Percentiles rank a stretch among this genome's conserved stretches.
Evolutionary conservation across 2,888 invertebrate species (phyloP).

Genomic region (Hofmannophila pseudospretella): DNA sequence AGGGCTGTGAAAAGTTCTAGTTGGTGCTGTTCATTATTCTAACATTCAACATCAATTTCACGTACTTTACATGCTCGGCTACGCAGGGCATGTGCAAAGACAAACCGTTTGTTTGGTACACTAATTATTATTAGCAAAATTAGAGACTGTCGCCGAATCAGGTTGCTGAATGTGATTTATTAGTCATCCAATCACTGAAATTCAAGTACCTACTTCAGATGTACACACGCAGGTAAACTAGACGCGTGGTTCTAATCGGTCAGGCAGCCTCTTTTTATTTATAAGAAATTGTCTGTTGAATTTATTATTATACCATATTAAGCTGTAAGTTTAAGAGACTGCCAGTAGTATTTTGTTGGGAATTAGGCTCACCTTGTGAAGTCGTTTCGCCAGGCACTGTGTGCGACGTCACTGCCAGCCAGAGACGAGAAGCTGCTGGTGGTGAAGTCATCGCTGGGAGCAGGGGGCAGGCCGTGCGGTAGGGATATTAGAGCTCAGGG

Average conservation of each 20-base stretch:
- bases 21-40: constrained; percentile 29
- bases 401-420: constrained; percentile 53
- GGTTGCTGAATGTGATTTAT: too few species aligned
- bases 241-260: too few species aligned
- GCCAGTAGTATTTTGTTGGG: too few species aligned
- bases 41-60: constrained; percentile 42
- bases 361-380: constrained; percentile 66
- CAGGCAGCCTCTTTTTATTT: too few species aligned
- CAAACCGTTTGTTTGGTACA: constrained; percentile 9
- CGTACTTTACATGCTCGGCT: constrained; percentile 35
- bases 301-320: too few species aligned
- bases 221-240: too few species aligned
- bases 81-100: constrained; percentile 22
- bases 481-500: constrained; percentile 55
- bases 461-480: constrained; percentile 56
- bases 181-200: too few species aligned
- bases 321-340: too few species aligned
- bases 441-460: constrained; percentile 66
- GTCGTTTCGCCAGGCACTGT: constrained; percentile 68
- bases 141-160: too few species aligned
- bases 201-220: too few species aligned
- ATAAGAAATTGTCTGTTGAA: too few species aligned
- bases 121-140: too few species aligned
- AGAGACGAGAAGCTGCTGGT: constrained; percentile 65
- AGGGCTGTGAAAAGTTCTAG: constrained; percentile 22